Base-by-base conservation (phyloP, 2,113 vertebrate species). In the Oreotragus oreotragus region DNA sequence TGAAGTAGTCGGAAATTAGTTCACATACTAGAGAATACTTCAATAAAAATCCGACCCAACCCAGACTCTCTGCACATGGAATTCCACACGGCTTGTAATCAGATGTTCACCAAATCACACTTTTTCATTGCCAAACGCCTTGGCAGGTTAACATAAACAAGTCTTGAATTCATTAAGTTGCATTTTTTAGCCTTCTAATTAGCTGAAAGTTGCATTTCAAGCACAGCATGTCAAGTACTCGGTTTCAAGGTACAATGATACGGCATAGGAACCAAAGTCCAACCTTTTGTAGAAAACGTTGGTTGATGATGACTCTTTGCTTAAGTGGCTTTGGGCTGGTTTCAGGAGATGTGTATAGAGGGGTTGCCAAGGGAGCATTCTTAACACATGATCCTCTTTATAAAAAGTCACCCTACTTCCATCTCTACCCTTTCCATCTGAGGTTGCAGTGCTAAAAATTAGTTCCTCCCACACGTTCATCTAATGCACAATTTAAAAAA, bases 81-180 rank as follows among this genome's bases (percentile, higher is more conserved):
- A 98, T 98, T 97, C 98, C 98, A 96, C 97, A 90, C 45, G 96
- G 97, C 98, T 97, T 96, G 97, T 95, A 98, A 97, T 99, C 99
- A 99, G 98, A 98, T 98, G 98, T 87, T 98, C 98, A 96, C 97
- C 97, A 97, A 98, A 97, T 99, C 98, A 95, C 99, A 98, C 98
- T 98, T 99, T 79, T 97, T 51, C 97, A 57, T 94, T 98, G 98
- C 98, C 99, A 98, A 97, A 92, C 64, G 98, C 97, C 96, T 96
- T 99, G 99, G 98, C 99, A 98, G 98, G 90, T 98, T 87, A 97
- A 97, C 97, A 96, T 99, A 99, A 99, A 99, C 99, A 99, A 98
- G 97, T 96, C 98, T 98, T 98, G 99, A 98, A 99, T 98, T 98
- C 98, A 99, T 99, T 99, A 99, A 98, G 66, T 58, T 94, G 98